phyloP scores from a whole-genome alignment of 92 coral and sea anemone species.

The Scolanthus callimorphus region DNA sequence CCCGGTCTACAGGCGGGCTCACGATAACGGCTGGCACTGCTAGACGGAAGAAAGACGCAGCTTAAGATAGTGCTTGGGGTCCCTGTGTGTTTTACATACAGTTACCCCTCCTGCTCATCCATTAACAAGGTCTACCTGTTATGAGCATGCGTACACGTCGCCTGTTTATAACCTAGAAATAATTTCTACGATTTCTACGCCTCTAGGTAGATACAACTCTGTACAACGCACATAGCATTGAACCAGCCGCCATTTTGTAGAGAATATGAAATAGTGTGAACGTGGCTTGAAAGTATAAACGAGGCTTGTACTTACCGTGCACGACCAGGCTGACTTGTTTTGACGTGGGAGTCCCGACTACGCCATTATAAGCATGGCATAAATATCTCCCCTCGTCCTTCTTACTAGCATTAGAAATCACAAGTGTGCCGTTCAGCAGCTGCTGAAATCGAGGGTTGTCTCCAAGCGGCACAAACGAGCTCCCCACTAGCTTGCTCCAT shows the following conservation, averaged over 20 bases:
- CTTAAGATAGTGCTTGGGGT: too few relatives aligned
- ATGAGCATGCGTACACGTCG: too few relatives aligned
- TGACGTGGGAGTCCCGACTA: constrained; percentile 32
- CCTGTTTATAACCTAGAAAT: too few relatives aligned
- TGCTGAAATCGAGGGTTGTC: constrained; percentile 63
- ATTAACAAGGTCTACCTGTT: too few relatives aligned
- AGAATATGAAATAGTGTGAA: too few relatives aligned
- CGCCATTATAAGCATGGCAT: constrained; percentile 70
- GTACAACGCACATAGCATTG: too few relatives aligned
- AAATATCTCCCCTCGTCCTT: constrained; percentile 76
- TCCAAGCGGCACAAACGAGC: constrained; percentile 47
- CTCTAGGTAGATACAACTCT: too few relatives aligned
- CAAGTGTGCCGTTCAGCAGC: constrained; percentile 82
- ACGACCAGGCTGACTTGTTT: constrained; percentile 62
- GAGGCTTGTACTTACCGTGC: constrained; percentile 93
- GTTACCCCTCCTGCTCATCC: too few relatives aligned
- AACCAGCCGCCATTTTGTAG: too few relatives aligned
- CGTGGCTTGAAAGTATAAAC: too few relatives aligned
- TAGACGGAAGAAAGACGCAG: constrained; percentile 29
- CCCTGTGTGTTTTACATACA: too few relatives aligned
- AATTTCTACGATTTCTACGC: too few relatives aligned
- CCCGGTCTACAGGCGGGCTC: constrained; percentile 55
- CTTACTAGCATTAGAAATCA: constrained; percentile 72
- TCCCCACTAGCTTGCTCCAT: constrained; percentile 66
- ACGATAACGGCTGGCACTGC: constrained; percentile 90